These are phyloP conservation scores for Hydrozoanthus tunicans DNA, from an alignment of 64 coral and sea anemone species.

Conservation along the genomic window DNA sequence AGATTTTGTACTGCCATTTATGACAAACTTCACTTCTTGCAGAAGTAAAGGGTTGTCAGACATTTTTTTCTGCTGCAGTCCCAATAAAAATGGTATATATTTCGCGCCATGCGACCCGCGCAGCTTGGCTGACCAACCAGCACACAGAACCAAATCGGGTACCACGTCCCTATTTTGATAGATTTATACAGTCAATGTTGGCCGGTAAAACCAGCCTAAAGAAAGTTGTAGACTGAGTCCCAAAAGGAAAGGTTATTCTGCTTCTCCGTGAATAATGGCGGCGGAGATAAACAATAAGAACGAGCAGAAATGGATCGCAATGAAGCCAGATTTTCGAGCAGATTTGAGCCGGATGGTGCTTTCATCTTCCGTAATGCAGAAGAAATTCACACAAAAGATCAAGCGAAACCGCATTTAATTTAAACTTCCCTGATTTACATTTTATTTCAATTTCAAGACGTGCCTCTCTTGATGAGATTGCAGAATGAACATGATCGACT, in stretches of 20 bases:
- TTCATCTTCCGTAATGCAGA: slow-evolving; percentile 1
- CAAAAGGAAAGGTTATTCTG: slow-evolving; percentile 14
- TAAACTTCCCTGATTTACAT: slow-evolving; percentile 18
- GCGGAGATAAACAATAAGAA: neutral
- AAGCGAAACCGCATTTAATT: neutral
- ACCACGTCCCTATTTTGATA: slow-evolving; percentile 16
- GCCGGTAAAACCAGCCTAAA: neutral
- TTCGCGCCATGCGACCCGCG: neutral
- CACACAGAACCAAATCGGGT: slow-evolving; percentile 4
- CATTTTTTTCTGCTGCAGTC: neutral
- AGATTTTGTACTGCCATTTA: slow-evolving; percentile 5
- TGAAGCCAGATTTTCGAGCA: slow-evolving; percentile 9
- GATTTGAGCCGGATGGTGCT: slow-evolving; percentile 1
- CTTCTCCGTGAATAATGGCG: slow-evolving; percentile 16
- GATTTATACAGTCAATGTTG: slow-evolving; percentile 1
- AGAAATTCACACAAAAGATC: slow-evolving; percentile 19
- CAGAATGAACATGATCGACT: slow-evolving; percentile 46
- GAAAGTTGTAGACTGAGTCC: slow-evolving; percentile 13
- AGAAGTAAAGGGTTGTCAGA: neutral
- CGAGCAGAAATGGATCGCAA: neutral
- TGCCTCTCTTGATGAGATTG: slow-evolving; percentile 43
- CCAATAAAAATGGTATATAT: slow-evolving; percentile 19
- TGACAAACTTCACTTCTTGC: neutral
- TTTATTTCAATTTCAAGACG: slow-evolving; percentile 47
- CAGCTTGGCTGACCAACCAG: slow-evolving; percentile 7